Evolutionary conservation across 2,888 invertebrate species (phyloP).

Genomic region (Leistus spinibarbis): DNA sequence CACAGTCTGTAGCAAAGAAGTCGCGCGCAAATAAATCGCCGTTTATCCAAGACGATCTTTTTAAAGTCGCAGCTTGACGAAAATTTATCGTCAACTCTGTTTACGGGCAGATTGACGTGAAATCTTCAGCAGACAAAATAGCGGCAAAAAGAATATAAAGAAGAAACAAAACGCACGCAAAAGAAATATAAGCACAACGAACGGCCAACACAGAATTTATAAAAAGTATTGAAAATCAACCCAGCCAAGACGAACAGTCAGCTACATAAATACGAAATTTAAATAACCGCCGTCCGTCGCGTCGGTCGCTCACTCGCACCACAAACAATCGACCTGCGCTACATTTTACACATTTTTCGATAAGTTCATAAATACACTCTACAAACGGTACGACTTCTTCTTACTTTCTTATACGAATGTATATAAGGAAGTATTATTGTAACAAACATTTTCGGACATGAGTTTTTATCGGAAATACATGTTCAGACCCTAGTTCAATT

Average conservation of each 20-base stretch:
- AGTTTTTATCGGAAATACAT: too few species aligned
- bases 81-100: slow-evolving; percentile 12
- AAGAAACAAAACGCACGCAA: not conserved
- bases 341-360: not conserved
- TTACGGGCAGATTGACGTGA: slow-evolving; percentile 25
- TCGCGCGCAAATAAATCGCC: slow-evolving; percentile 22
- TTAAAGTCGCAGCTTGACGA: slow-evolving; percentile 15
- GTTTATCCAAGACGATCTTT: slow-evolving; percentile 16
- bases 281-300: not conserved
- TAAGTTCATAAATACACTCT: not conserved
- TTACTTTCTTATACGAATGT: not conserved
- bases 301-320: too few species aligned
- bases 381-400: not conserved
- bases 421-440: not conserved
- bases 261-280: slow-evolving; percentile 9
- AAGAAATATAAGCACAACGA: too few species aligned
- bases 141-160: slow-evolving; percentile 10
- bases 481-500: too few species aligned
- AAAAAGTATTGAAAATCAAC: not conserved
- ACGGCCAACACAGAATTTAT: not conserved
- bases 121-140: slow-evolving; percentile 18
- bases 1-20: slow-evolving; percentile 4
- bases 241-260: not conserved
- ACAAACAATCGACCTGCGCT: not conserved
- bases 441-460: too few species aligned